Base-by-base conservation (phyloP, 2,888 invertebrate genomes). In the Bombylius discolor region DNA sequence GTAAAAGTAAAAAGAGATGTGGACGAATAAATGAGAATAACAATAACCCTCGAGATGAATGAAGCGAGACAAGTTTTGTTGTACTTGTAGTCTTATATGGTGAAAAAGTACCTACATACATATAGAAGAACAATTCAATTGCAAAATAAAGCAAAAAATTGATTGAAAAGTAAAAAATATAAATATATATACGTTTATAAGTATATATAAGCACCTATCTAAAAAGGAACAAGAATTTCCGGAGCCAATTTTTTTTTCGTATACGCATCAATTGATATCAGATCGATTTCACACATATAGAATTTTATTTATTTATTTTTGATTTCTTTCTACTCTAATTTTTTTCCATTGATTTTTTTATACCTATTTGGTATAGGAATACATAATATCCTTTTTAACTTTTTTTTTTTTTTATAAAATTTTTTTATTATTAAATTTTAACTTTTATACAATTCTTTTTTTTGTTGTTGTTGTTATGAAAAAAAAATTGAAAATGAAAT, bases 191-290 rank as follows among this genome's bases (percentile, higher is more conserved):
- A 49, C 51, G 47, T 23, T 2, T 23, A 23, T 23, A 23, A 23
- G 23, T 23, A 23, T 23, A 23, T 23, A 23, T 1, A 23, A 3
- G 23, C 23, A 23, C 23, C 23, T 23, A 23, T 23, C 1, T 23
- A 47, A 39, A 31, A 44, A 53, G 49, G 36, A 53, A 53, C 49
- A 51, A 52, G 53, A 53, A 56, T 52, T 56, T 56, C 53, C 49
- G 52, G 52, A 56, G 56, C 53, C 56, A 56, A 53, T 56, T 56
- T 56, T 56, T 55, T 50, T 55, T 46, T 45, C 47, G 46, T 56
- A 56, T 46, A 56, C 56, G 56, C 56, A 56, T 56, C 56, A 56
- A 53, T 56, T 56, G 56, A 49, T 42, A 56, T 56, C 53, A 52
- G 56, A 56, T 56, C 56, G 56, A 56, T 56, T 56, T 56, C 56